Evolutionary conservation across 2,888 invertebrate genomes (phyloP).

Genomic region (Lagria hirta): DNA sequence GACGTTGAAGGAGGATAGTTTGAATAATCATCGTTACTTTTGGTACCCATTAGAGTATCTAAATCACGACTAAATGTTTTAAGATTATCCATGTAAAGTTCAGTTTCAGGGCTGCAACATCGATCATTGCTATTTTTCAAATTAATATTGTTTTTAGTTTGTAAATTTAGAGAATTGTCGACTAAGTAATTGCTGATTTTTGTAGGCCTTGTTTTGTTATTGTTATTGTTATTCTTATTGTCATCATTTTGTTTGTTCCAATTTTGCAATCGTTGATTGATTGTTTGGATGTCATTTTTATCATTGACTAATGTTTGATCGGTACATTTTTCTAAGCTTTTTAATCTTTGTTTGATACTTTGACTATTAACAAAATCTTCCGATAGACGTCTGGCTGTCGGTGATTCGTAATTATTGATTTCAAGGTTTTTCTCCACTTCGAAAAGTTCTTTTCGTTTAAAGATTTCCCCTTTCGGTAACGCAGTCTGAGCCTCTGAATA

Average conservation of each 20-base stretch:
- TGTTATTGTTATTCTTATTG: slow-evolving; percentile 28
- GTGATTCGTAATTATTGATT: slow-evolving; percentile 50
- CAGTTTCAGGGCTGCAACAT: slow-evolving; percentile 60
- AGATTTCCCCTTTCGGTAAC: slow-evolving; percentile 78
- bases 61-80: slow-evolving; percentile 54
- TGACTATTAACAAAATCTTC: slow-evolving; percentile 67
- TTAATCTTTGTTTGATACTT: slow-evolving; percentile 72
- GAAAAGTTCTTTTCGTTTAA: slow-evolving; percentile 80
- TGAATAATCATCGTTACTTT: slow-evolving; percentile 52
- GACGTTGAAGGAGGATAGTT: slow-evolving; percentile 59
- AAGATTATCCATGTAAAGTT: slow-evolving; percentile 52
- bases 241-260: slow-evolving; percentile 32
- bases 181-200: slow-evolving; percentile 44
- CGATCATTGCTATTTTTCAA: slow-evolving; percentile 43
- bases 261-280: slow-evolving; percentile 39
- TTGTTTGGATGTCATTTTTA: slow-evolving; percentile 34
- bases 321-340: slow-evolving; percentile 67
- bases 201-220: slow-evolving; percentile 29
- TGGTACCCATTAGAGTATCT: slow-evolving; percentile 44
- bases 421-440: slow-evolving; percentile 66
- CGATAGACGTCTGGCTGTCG: slow-evolving; percentile 58
- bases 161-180: slow-evolving; percentile 32
- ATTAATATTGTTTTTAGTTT: slow-evolving; percentile 23
- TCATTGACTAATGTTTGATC: slow-evolving; percentile 54
- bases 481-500: slow-evolving; percentile 43